Base-by-base conservation (phyloP, 2,797 vertebrate species). In the Sebastes dallii region DNA sequence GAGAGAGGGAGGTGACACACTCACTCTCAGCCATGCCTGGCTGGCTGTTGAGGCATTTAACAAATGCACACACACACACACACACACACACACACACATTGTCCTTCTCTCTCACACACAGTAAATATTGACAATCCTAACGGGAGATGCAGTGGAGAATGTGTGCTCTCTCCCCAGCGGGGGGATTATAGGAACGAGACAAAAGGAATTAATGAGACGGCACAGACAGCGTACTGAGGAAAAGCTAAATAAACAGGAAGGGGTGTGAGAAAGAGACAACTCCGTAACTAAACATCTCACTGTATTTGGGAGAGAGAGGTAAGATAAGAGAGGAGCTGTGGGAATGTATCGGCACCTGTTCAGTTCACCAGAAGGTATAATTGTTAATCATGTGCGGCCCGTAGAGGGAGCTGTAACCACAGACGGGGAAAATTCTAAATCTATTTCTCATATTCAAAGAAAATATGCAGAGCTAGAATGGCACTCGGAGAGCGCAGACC, bases 101-200 rank as follows among this genome's bases (percentile, higher is more conserved):
- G 36, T 79, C 76, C 75, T 70, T 59, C 58, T 30, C 69, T 65
- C 62, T 65, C 71, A 67, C 82, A 73, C 68, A 68, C 66, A 74
- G 87, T 75, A 90, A 92, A 94, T 94, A 93, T 91, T 94, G 93
- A 91, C 76, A 7, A 25, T 77, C 66, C 73, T 58, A 77, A 86
- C 68, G 20, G 65, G 69, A 79, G 79, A 62, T 70, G 71, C 56
- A 59, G 61, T 59, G 72, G 79, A 83, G 86, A 90, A 87, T 91
- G 84, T 87, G 66, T 59, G 29, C 64, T 74, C 54, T 25, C 59
- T 60, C 72, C 50, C 69, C 56, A 39, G 64, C 29, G 58, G 77
- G 72, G 72, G 72, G 84, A 75, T 81, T 85, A 60, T 78, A 61
- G 76, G 72, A 76, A 67, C 2, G 16, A 88, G 67, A 93, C 89